phyloP scores from a whole-genome alignment of 2,888 invertebrate species.

The Apotomis capreana region DNA sequence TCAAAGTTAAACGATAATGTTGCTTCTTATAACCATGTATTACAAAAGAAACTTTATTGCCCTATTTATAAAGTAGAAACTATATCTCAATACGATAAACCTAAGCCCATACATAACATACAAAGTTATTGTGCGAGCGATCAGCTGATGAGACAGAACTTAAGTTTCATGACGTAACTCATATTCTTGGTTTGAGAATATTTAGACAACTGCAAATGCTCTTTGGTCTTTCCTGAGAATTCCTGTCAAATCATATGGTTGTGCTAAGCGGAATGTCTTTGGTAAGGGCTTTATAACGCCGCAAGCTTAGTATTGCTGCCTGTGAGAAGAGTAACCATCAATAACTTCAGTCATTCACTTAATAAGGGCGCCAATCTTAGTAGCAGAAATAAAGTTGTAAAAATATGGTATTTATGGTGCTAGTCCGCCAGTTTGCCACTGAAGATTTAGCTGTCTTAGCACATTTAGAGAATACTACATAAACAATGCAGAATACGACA shows the following conservation, averaged over 20 bases:
- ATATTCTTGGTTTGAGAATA: constrained; percentile 21
- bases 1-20: constrained; percentile 41
- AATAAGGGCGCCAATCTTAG: background rate
- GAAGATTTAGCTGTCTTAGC: background rate
- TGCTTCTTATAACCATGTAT: constrained; percentile 30
- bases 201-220: constrained; percentile 23
- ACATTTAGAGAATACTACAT: background rate
- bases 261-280: constrained; percentile 49
- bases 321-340: constrained; percentile 1
- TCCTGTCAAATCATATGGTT: constrained; percentile 54
- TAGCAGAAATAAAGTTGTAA: constrained; percentile 11
- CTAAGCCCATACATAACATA: constrained; percentile 61
- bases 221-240: constrained; percentile 46
- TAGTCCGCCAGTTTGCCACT: constrained; percentile 15
- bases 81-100: constrained; percentile 51
- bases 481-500: background rate
- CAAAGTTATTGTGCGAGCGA: constrained; percentile 54
- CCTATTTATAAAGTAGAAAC: constrained; percentile 27
- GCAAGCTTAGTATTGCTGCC: constrained; percentile 16
- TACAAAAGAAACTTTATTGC: constrained; percentile 43
- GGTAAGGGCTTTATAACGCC: constrained; percentile 32
- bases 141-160: constrained; percentile 36
- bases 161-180: constrained; percentile 40
- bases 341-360: background rate
- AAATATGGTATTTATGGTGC: constrained; percentile 2